These are phyloP conservation scores for Axea sp. DNA, from an alignment of 2,888 invertebrate genomes.

Conservation along the genomic window DNA sequence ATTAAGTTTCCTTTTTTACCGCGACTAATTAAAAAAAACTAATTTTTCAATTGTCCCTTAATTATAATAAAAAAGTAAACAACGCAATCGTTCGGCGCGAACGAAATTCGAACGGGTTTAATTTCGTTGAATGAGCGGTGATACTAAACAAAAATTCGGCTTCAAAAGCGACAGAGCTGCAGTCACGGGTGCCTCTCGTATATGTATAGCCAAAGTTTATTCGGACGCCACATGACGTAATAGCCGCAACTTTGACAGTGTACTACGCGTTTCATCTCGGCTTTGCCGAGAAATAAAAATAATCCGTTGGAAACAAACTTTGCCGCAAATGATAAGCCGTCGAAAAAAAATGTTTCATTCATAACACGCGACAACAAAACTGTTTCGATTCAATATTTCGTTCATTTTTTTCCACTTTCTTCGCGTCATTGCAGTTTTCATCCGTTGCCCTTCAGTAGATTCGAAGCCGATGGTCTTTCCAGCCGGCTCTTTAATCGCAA, in stretches of 20 bases:
- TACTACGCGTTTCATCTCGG: constrained; percentile 49
- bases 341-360: constrained; percentile 28
- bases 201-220: constrained; percentile 46
- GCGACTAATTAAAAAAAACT: too few relatives aligned
- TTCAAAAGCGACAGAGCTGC: constrained; percentile 6
- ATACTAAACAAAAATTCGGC: constrained; percentile 8
- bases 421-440: not conserved
- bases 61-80: too few relatives aligned
- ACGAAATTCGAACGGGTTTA: too few relatives aligned
- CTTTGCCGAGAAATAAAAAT: constrained; percentile 46
- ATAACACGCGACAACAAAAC: too few relatives aligned
- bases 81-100: too few relatives aligned
- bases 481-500: not conserved
- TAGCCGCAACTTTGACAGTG: constrained; percentile 58
- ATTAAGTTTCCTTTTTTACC: too few relatives aligned
- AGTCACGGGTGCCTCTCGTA: constrained; percentile 6
- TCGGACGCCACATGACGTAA: constrained; percentile 56
- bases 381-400: too few relatives aligned
- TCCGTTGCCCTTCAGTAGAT: not conserved
- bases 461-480: not conserved
- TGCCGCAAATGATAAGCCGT: constrained; percentile 20
- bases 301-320: constrained; percentile 39
- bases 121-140: constrained; percentile 20
- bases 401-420: not conserved
- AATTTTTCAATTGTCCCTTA: too few relatives aligned